phyloP scores from a whole-genome alignment of 2,113 vertebrate species.

The Platycercus adscitus region DNA sequence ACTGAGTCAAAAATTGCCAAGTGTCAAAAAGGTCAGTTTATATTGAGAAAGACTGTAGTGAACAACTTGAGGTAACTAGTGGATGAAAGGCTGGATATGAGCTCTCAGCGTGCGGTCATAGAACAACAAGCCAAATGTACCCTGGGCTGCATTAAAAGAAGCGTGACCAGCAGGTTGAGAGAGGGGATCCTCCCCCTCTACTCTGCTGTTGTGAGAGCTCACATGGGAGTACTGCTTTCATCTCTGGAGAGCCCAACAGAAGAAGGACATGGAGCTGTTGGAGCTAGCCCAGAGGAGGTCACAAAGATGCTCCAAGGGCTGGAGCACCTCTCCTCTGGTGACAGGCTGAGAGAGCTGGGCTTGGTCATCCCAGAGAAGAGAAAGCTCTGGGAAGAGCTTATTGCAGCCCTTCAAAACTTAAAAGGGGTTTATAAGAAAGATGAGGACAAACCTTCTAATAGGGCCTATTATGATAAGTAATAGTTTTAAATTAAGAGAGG shows the following conservation, averaged over 20 bases:
- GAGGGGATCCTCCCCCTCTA: neutral
- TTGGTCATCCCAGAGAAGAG: neutral
- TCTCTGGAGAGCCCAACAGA: rapidly evolving
- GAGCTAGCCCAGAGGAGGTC: neutral
- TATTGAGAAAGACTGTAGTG: neutral
- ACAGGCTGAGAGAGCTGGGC: neutral
- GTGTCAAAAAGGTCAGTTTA: neutral
- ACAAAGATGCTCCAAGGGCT: neutral
- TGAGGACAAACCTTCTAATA: neutral
- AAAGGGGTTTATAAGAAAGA: neutral
- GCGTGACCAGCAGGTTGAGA: rapidly evolving
- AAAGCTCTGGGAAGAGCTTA: neutral
- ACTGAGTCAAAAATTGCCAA: neutral
- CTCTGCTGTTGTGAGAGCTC: neutral
- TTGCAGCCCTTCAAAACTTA: neutral
- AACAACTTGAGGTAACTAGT: neutral
- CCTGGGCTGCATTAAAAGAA: rapidly evolving
- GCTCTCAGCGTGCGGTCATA: rapidly evolving
- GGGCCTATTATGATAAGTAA: rapidly evolving
- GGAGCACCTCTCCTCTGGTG: neutral
- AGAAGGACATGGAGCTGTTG: neutral
- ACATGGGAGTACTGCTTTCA: rapidly evolving
- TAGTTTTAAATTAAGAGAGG: neutral
- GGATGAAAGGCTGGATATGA: neutral
- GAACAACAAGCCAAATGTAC: rapidly evolving